Conservation (phyloP, 1,140 invertebrate genomes). For the Hypothenemus hampei region DNA sequence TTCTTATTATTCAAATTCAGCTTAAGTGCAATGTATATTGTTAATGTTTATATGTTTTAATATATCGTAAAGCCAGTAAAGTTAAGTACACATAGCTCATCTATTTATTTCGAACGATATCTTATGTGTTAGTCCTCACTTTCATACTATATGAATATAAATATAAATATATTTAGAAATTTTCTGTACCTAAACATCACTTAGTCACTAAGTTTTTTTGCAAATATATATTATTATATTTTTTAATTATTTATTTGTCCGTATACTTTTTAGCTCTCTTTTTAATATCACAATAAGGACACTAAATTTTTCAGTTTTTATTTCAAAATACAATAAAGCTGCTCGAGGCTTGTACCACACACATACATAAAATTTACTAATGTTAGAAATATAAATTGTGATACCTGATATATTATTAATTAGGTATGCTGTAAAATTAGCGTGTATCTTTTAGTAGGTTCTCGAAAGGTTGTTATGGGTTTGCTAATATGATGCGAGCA, state of each 20-base stretch:
- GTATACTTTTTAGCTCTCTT: neutral
- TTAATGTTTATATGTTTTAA: conserved; percentile 47
- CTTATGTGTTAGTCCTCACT: conserved; percentile 33
- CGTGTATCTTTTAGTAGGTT: conserved; percentile 16
- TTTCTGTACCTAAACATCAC: no score
- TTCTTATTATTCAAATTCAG: neutral
- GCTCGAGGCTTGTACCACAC: neutral
- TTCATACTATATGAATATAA: conserved; percentile 2
- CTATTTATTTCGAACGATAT: conserved; percentile 40
- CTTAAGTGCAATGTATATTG: conserved; percentile 43
- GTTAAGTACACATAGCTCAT: conserved; percentile 44
- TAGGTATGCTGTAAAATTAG: conserved; percentile 23
- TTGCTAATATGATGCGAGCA: conserved; percentile 8
- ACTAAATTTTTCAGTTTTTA: no score
- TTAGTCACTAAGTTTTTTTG: no score
- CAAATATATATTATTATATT: no score
- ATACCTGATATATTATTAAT: conserved; percentile 24
- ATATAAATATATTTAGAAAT: no score
- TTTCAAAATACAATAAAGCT: neutral
- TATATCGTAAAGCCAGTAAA: conserved; percentile 44
- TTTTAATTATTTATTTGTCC: neutral
- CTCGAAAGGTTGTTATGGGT: conserved; percentile 19
- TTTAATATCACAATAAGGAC: neutral
- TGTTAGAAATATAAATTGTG: conserved; percentile 12
- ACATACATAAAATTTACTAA: neutral